phyloP scores from a whole-genome alignment of 2,888 invertebrate genomes.

The Spialia ferax region DNA sequence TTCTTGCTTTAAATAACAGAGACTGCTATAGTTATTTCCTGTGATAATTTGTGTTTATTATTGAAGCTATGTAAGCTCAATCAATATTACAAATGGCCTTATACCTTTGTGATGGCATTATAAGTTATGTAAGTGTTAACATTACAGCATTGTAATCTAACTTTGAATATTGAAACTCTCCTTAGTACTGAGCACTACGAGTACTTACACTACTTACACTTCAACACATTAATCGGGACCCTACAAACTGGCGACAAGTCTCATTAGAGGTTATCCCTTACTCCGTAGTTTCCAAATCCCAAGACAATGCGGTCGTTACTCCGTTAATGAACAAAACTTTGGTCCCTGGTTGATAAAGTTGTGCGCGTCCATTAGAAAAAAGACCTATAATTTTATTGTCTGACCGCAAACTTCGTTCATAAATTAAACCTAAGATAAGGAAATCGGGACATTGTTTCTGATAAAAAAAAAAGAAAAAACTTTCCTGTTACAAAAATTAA shows the following conservation, averaged over 20 bases:
- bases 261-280: slow-evolving; percentile 69
- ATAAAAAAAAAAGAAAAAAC: slow-evolving; percentile 24
- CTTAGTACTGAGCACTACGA: neutral
- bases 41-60: too few species aligned
- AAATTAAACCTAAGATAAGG: slow-evolving; percentile 30
- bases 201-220: slow-evolving; percentile 6
- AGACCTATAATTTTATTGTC: slow-evolving; percentile 13
- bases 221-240: slow-evolving; percentile 63
- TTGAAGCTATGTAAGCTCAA: too few species aligned
- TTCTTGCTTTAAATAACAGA: too few species aligned
- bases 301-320: slow-evolving; percentile 76
- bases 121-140: too few species aligned
- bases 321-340: slow-evolving; percentile 78
- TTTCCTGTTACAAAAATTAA: slow-evolving; percentile 12
- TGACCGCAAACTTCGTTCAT: slow-evolving; percentile 29
- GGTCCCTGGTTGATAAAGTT: slow-evolving; percentile 65
- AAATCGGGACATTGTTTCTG: slow-evolving; percentile 20
- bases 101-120: too few species aligned
- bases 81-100: too few species aligned
- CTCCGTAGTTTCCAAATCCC: slow-evolving; percentile 63
- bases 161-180: neutral
- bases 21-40: too few species aligned
- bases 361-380: slow-evolving; percentile 62
- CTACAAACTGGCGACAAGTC: slow-evolving; percentile 68
- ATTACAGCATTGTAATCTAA: too few species aligned